Evolutionary conservation across 2,113 vertebrate genomes (phyloP), one percentile per base, ranked within the genome.

Genomic region (Phyllopteryx taeniolatus): DNA sequence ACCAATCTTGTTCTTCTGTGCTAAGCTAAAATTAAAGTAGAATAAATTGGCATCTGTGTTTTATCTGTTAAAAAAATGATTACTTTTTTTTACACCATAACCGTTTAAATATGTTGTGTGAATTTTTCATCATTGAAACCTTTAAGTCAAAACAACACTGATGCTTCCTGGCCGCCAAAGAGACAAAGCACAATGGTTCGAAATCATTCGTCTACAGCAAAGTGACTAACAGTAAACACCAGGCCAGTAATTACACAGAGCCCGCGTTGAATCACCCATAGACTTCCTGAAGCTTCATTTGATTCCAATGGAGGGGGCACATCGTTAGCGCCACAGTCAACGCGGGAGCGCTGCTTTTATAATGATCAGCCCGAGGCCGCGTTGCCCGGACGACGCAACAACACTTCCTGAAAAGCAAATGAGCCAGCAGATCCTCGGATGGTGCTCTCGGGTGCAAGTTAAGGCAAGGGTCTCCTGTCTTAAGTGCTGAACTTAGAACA

Each of bases 191-290:
- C 77, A 78, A 74, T 4, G 47, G 68, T 43, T 42, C 22, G 49
- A 61, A 78, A 77, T 76, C 35, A 72, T 82, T 65, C 68, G 70
- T 80, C 75, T 42, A 2, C 68, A 70, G 35, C 59, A n/a, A 71
- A 74, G 74, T 82, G 84, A 87, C 57, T 71, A 80, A 82, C 75
- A 80, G 68, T 71, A 73, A 82, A 77, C 65, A 72, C 68, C 79
- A 83, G 80, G 69, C 77, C 54, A 76, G 74, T 86, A 88, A 90
- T 90, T 89, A 90, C 79, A 90, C 65, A 76, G 72, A 65, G 78
- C 62, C 71, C 27, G 69, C 64, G 68, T 61, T 87, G 86, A 90
- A 82, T 90, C 89, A 87, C 72, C 56, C 72, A 12, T 56, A 54
- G 82, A 85, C 79, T 78, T 75, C 70, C 79, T 73, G 71, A 67